Base-by-base conservation (phyloP, 2,113 vertebrate species). In the Macquaria ambigua region DNA sequence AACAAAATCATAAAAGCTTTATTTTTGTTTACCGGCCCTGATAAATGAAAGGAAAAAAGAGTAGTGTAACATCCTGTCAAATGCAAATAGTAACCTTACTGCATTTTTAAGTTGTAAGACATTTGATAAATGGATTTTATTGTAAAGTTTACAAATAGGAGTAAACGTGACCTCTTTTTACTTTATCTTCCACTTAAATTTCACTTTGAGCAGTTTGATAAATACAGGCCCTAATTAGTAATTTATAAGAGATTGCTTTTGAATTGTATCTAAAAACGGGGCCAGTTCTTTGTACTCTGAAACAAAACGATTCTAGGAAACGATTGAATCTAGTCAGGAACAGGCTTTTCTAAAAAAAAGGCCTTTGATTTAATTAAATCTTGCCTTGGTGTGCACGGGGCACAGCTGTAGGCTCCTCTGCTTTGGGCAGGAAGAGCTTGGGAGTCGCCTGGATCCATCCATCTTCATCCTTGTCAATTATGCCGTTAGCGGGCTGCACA, bases 381-480 rank as follows among this genome's bases (percentile, higher is more conserved):
- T 68, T 11, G 43, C 69, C 64, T 62, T 6, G 48, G 39, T 76
- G 56, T 68, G 74, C 39, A 46, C 3, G 34, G 75, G 82, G 16
- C 87, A 53, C 87, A 90, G 84, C 87, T 88, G 82, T 31, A 70
- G 74, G 72, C 86, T 76, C 85, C 77, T 61, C 53, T 74, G 77
- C 85, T 93, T 84, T 78, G 85, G 84, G 83, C 77, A 82, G 77
- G 80, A 83, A 64, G 85, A 82, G 88, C 67, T 68, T 9, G 56
- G 78, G 84, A 93, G 82, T 87, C 55, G 63, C 90, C 84, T 2
- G 68, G 18, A 89, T 83, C 87, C 91, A 95, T 94, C 91, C 90
- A 89, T 95, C 92, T 94, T 93, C 90, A 92, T 94, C 86, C 88
- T 66, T 92, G 92, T 95, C 94, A 95, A 92, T 95, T 95, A 94